These are phyloP conservation scores for Bhutanitis thaidina DNA, from an alignment of 2,888 invertebrate species.

Conservation along the genomic window DNA sequence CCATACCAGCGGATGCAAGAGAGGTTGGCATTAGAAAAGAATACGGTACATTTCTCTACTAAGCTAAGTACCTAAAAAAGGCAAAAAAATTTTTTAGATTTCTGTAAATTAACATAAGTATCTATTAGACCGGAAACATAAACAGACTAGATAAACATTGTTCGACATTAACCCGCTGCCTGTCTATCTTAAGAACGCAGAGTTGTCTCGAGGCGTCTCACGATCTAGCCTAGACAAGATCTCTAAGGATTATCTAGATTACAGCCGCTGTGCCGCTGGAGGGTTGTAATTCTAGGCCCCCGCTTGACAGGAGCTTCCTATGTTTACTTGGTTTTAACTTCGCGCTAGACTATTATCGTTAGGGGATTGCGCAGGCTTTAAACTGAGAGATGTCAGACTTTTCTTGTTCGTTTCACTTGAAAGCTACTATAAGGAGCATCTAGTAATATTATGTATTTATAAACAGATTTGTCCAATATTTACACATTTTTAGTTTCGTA, in stretches of 20 bases:
- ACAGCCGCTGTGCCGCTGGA: slow-evolving; percentile 32
- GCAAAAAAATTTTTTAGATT: too few species aligned
- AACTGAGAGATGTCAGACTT: neutral
- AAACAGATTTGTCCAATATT: too few species aligned
- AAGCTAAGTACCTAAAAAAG: too few species aligned
- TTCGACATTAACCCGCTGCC: slow-evolving; percentile 15
- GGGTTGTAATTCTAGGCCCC: slow-evolving; percentile 25
- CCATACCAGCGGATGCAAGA: too few species aligned
- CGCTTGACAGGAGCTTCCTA: slow-evolving; percentile 15
- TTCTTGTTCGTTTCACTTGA: neutral
- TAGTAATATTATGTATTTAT: too few species aligned
- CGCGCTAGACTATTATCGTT: slow-evolving; percentile 4
- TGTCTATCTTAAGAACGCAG: slow-evolving; percentile 16
- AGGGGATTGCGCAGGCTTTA: slow-evolving; percentile 3
- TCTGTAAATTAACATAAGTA: too few species aligned
- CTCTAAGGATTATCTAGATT: slow-evolving; percentile 30
- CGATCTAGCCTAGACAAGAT: slow-evolving; percentile 28
- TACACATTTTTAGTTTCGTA: too few species aligned
- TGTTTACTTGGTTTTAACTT: slow-evolving; percentile 17
- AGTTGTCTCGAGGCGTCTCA: slow-evolving; percentile 30
- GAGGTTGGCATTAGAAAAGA: too few species aligned
- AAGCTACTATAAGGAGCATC: too few species aligned
- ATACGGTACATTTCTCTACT: too few species aligned
- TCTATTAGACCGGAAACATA: too few species aligned
- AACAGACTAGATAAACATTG: too few species aligned